A percentile compares a stretch with the other conserved stretches of the same genome.
These are phyloP conservation scores for Salticus scenicus DNA, from an alignment of 2,888 invertebrate genomes.

Conservation along the genomic window DNA sequence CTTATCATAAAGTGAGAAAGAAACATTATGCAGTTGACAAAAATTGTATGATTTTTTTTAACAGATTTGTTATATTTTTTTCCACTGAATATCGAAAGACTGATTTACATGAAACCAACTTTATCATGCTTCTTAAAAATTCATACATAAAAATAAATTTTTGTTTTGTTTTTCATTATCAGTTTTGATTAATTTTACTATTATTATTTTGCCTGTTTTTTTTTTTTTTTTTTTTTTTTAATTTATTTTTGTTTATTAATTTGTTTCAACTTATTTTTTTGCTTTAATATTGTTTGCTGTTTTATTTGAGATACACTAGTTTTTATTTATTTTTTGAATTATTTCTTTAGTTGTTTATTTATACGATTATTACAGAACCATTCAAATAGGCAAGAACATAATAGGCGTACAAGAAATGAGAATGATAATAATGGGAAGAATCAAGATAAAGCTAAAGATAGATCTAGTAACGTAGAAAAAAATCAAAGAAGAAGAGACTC, in stretches of 20 bases:
- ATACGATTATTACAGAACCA: constrained; percentile 63
- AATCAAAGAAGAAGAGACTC: constrained; percentile 66
- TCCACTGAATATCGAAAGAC: no score
- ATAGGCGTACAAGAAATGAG: constrained; percentile 56
- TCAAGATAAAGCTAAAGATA: constrained; percentile 63
- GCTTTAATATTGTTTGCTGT: not conserved
- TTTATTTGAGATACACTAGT: not conserved
- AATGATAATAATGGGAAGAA: constrained; percentile 51
- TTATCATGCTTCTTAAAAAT: no score
- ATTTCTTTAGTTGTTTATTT: constrained; percentile 14
- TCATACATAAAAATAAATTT: no score
- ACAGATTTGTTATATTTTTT: no score
- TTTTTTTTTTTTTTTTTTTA: no score
- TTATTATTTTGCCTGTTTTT: no score
- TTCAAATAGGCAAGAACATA: constrained; percentile 66
- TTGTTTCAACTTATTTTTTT: not conserved
- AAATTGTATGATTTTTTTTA: no score
- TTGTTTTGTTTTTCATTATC: no score
- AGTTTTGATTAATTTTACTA: no score
- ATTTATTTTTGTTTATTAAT: not conserved
- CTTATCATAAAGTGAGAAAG: no score
- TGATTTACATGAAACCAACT: no score
- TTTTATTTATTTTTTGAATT: not conserved
- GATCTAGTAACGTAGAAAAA: constrained; percentile 66
- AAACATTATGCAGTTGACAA: no score